Evolutionary conservation across 2,797 vertebrate genomes (phyloP).

Genomic region (Notamacropus eugenii): DNA sequence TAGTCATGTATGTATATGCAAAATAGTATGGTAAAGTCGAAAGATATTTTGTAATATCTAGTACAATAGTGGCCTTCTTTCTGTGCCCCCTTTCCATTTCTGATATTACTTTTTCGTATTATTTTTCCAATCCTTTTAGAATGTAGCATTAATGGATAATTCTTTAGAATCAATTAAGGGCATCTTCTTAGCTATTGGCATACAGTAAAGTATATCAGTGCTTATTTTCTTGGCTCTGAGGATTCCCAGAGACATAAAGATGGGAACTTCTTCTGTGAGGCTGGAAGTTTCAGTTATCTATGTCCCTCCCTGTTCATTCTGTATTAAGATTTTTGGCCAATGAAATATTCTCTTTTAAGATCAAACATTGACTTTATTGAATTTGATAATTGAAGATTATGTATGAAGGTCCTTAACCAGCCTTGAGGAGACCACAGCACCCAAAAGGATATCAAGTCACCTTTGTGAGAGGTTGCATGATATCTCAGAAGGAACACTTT

Average conservation of each 20-base stretch:
- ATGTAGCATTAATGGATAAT: not conserved
- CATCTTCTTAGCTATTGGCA: not conserved
- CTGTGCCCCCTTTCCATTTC: not conserved
- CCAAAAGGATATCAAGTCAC: not conserved
- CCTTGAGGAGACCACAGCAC: not conserved
- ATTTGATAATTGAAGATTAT: not conserved
- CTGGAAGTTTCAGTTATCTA: not conserved
- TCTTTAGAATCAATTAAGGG: not conserved
- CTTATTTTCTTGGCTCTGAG: not conserved
- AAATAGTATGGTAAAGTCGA: not conserved
- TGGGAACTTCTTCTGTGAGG: not conserved
- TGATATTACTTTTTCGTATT: not conserved
- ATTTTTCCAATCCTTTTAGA: conserved; percentile 1
- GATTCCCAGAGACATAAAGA: not conserved
- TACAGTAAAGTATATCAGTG: not conserved
- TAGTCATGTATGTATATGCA: not conserved
- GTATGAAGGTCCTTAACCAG: not conserved
- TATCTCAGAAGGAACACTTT: not conserved
- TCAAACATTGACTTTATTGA: not conserved
- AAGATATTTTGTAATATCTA: not conserved
- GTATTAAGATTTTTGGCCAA: not conserved
- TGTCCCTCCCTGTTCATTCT: not conserved
- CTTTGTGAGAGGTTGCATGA: not conserved
- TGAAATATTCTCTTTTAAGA: not conserved
- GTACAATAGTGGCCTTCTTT: not conserved